These are phyloP conservation scores for Apus apus DNA, from an alignment of 2,113 vertebrate genomes.

Conservation along the genomic window DNA sequence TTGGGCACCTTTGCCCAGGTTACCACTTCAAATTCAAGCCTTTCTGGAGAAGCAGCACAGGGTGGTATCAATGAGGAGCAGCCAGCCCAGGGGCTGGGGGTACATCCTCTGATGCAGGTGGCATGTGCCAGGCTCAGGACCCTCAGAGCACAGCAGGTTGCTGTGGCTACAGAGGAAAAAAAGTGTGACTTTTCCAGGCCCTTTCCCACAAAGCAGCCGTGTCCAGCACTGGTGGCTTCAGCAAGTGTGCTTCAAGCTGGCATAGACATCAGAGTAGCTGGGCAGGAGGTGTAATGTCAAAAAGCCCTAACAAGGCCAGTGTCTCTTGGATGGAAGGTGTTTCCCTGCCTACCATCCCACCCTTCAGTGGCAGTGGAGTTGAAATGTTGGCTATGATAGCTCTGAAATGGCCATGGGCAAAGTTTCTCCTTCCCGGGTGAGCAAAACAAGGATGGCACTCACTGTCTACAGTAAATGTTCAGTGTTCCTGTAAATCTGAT, in stretches of 20 bases:
- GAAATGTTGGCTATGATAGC: not conserved
- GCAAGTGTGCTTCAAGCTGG: not conserved
- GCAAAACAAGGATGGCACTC: no score
- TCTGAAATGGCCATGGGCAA: not conserved
- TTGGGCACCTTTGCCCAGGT: not conserved
- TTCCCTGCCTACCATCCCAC: not conserved
- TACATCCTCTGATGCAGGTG: not conserved
- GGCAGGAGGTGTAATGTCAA: not conserved
- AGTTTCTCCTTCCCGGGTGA: not conserved
- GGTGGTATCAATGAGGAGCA: slow-evolving; percentile 6
- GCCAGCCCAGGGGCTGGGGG: not conserved
- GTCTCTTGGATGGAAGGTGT: not conserved
- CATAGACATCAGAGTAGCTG: not conserved
- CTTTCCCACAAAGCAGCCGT: not conserved
- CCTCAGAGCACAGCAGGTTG: not conserved
- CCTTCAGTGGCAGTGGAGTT: not conserved
- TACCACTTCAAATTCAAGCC: not conserved
- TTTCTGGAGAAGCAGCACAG: not conserved
- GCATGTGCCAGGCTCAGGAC: not conserved
- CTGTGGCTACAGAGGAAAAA: not conserved
- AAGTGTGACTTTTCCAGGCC: not conserved
- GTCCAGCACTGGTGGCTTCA: not conserved
- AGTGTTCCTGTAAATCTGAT: not conserved
- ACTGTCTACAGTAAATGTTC: not conserved
- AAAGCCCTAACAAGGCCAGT: not conserved